phyloP scores from a whole-genome alignment of 2,888 invertebrate species.

The Myathropa florea region DNA sequence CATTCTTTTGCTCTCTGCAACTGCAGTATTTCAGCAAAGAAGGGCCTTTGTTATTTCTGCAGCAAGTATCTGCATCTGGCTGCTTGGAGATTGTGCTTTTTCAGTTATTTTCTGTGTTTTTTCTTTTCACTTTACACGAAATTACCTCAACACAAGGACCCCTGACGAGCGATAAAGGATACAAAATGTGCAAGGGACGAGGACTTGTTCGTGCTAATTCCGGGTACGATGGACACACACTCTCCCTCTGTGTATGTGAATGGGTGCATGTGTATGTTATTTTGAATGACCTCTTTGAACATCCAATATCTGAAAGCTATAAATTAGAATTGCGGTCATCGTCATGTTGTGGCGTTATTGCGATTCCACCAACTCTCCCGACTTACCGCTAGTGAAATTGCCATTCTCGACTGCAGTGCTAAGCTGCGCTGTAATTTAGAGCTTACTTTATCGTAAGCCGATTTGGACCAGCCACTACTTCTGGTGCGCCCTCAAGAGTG shows the following conservation, averaged over 20 bases:
- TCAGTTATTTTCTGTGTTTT: not conserved
- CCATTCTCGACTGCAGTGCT: constrained; percentile 32
- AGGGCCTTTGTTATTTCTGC: constrained; percentile 43
- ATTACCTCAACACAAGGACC: not conserved
- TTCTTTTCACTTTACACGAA: not conserved
- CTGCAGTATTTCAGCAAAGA: constrained; percentile 36
- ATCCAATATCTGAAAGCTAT: constrained; percentile 61
- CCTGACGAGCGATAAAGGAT: constrained; percentile 15
- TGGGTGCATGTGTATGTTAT: not conserved
- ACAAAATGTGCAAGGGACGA: not conserved
- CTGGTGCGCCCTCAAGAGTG: not conserved
- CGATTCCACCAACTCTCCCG: constrained; percentile 31
- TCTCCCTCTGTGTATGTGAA: not conserved
- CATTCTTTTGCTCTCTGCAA: constrained; percentile 6
- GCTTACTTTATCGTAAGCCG: constrained; percentile 63
- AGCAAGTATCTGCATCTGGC: constrained; percentile 40
- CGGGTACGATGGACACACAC: not conserved
- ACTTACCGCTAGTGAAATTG: not conserved
- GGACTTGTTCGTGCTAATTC: not conserved
- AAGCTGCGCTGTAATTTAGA: constrained; percentile 62
- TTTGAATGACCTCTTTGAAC: constrained; percentile 59
- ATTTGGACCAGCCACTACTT: constrained; percentile 22
- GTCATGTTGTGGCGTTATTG: constrained; percentile 38
- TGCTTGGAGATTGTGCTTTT: constrained; percentile 20
- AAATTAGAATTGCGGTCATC: constrained; percentile 66